Conservation (phyloP, 2,113 vertebrate genomes). For the Bambusicola thoracicus region DNA sequence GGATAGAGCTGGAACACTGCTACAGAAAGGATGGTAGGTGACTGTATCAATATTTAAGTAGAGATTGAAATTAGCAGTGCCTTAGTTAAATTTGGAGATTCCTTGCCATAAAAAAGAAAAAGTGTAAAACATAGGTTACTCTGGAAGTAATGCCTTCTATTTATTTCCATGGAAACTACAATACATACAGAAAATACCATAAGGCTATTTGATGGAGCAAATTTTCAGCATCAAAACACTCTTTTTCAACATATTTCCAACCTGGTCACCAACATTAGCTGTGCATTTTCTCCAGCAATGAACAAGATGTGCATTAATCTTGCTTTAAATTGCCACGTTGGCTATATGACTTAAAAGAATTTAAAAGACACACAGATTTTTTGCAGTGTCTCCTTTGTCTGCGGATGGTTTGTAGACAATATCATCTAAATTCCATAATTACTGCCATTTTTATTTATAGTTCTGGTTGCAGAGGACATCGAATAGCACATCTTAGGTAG, state of each 20-base stretch:
- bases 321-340: no score
- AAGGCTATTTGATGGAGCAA: no score
- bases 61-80: background rate
- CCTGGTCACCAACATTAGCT: no score
- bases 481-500: background rate
- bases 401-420: background rate
- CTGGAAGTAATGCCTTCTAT: no score
- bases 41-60: background rate
- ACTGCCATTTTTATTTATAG: background rate
- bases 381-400: background rate
- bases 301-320: no score
- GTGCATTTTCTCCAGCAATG: no score
- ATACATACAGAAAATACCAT: no score
- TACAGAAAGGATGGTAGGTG: constrained; percentile 92
- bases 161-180: no score
- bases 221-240: no score
- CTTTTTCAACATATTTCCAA: no score
- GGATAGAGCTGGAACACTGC: constrained; percentile 92
- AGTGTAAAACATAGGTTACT: no score
- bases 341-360: no score
- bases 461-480: background rate
- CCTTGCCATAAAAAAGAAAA: background rate
- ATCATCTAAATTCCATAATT: background rate
- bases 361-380: background rate
- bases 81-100: background rate